Conservation (phyloP, 2,113 vertebrate species). For the Lutjanus erythropterus region DNA sequence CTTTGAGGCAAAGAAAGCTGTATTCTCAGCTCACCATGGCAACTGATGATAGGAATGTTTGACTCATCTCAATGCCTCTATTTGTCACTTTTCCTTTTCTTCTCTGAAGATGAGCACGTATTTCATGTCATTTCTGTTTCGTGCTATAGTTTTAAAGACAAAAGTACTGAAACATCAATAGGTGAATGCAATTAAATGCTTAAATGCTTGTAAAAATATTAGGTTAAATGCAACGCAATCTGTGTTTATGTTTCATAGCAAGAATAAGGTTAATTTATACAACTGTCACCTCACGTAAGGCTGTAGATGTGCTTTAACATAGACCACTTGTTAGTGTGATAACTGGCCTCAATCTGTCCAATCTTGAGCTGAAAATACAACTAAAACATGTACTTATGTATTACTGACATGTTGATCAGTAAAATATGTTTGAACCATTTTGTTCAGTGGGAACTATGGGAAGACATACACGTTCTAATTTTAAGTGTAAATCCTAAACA, state of each 20-base stretch:
- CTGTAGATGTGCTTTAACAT: not conserved
- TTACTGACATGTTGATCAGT: not conserved
- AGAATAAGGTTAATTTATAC: not conserved
- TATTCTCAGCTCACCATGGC: constrained; percentile 67
- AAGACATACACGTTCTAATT: not conserved
- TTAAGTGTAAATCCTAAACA: not conserved
- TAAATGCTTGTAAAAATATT: not conserved
- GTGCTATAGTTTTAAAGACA: not conserved
- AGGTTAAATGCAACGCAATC: not conserved
- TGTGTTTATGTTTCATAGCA: not conserved
- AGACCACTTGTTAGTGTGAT: not conserved
- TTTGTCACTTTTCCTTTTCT: constrained; percentile 50
- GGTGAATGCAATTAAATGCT: not conserved
- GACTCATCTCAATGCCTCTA: constrained; percentile 50
- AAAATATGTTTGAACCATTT: not conserved
- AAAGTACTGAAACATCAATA: not conserved
- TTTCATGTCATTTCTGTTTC: constrained; percentile 9
- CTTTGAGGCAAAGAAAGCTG: constrained; percentile 52
- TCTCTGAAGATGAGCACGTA: constrained; percentile 18
- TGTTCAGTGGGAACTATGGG: not conserved
- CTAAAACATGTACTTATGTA: not conserved
- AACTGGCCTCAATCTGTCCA: not conserved
- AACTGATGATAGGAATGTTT: constrained; percentile 68
- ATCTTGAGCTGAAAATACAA: not conserved
- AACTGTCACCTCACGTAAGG: not conserved